A percentile compares a stretch with the other conserved stretches of the same genome.
These are phyloP conservation scores for Chrysochloris asiatica DNA, from an alignment of 2,113 vertebrate genomes.

Conservation along the genomic window DNA sequence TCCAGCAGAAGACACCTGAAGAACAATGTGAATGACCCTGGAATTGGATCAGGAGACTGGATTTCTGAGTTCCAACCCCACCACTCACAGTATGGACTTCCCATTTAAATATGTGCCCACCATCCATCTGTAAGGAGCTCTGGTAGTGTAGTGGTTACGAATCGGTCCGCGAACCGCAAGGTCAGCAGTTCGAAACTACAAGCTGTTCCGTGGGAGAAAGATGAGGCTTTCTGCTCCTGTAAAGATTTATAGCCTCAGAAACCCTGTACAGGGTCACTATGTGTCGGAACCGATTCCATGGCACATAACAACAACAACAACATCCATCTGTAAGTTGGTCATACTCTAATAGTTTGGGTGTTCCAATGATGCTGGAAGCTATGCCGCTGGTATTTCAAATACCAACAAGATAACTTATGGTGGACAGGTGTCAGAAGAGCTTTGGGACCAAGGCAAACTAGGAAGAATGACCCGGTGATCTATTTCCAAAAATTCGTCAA, in stretches of 20 bases:
- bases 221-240: no score
- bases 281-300: no score
- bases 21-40: neutral
- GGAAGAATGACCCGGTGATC: neutral
- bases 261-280: no score
- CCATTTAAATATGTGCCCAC: neutral
- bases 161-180: no score
- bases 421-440: neutral
- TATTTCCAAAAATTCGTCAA: neutral
- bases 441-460: neutral
- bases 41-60: neutral
- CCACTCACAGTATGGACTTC: rapidly evolving
- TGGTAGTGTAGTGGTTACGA: no score
- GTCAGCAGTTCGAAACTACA: no score
- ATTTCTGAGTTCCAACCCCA: no score
- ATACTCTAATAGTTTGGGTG: neutral
- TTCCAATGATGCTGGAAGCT: neutral
- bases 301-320: no score
- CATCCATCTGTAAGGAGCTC: neutral
- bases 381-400: neutral
- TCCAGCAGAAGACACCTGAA: neutral
- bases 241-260: no score
- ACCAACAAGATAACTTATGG: neutral
- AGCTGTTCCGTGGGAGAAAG: no score
- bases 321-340: no score